Evolutionary conservation across 37 sponge, comb jelly and placozoan species (phyloP), one percentile per base, ranked within the genome.

Genomic region (Agelas oroides): DNA sequence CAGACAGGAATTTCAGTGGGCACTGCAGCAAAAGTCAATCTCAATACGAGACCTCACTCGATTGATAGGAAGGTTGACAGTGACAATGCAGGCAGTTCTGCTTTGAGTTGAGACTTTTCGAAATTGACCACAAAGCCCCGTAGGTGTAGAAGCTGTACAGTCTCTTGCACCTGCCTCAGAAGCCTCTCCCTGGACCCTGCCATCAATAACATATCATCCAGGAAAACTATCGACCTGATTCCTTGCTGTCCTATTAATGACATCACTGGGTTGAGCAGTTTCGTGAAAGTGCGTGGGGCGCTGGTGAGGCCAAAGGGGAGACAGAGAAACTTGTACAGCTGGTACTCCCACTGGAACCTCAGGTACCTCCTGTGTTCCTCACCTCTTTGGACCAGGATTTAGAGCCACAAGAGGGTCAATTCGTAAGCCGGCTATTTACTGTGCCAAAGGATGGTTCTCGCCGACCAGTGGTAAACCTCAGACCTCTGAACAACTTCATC

Each of bases 51-150:
- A 83, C 32, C 64, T 83, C 13, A 36, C 62, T 8, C 54, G 62
- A n/a, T 23, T 83, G 64, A 61, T 83, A 21, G 84, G 84, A 1
- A n/a, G n/a, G 39, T 64, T 85, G 85, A 20, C 41, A 1, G 76
- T 70, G 2, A 19, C 77, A 40, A 72, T 28, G n/a, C 85, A 25
- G 53, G 15, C 53, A 58, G 61, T 8, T 16, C 35, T 15, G 86
- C 72, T 16, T 2, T 37, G 30, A 82, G 55, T 11, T 55, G 5
- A 1, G 40, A 52, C 36, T 81, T 81, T 59, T 81, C 39, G 2
- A 27, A 13, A 37, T 69, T 81, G 53, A 81, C 1, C 13, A 81
- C 40, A 56, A 81, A 81, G 0, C 82, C 71, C 70, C 67, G 71
- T 1, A 30, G 31, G 11, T 55, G 34, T 28, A 81, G 59, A 37